Evolutionary conservation across 2,888 invertebrate species (phyloP), one percentile per base, ranked within the genome.

Genomic region (Idaea straminata): DNA sequence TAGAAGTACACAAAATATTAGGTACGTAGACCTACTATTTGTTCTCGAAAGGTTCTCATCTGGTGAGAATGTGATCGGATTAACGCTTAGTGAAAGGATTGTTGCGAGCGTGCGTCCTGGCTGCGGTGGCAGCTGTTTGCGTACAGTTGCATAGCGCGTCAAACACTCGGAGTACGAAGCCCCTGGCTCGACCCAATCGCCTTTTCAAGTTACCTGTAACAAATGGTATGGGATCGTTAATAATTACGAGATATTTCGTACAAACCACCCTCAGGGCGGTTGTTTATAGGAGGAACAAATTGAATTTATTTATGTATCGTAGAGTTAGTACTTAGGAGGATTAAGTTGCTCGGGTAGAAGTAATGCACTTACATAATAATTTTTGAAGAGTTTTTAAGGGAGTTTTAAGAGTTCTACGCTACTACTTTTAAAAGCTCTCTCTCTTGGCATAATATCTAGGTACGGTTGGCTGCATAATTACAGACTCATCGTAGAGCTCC

Each of bases 101-200:
- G 77, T 91, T 91, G 64, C 92, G 85, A 15, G 91, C 91, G 65
- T 87, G 87, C 57, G 89, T 87, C 73, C 92, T 87, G 4, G 94
- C 94, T 59, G 94, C 94, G 15, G 93, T 89, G 5, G 94, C 94
- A 25, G 86, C 86, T 0, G 94, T 93, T 76, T 94, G 94, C 67
- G 95, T 95, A 77, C 95, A 95, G 85, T 95, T 94, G 85, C 95
- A 95, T 61, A 95, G 93, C 5, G 94, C 94, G 81, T 95, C 94
- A 75, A 95, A 95, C 81, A 95, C 90, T 68, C 94, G 93, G 63
- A 94, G 88, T 13, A 95, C 94, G 77, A 95, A 94, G 58, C 94
- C 94, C 58, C 94, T 90, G 36, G 95, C 95, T 25, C 94, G 90
- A 2, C 94, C 94, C 67, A 95, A 86, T 71, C 94, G 92, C 81